These are phyloP conservation scores for Drosophila bifasciata DNA, from an alignment of 1,140 invertebrate species.

Conservation along the genomic window DNA sequence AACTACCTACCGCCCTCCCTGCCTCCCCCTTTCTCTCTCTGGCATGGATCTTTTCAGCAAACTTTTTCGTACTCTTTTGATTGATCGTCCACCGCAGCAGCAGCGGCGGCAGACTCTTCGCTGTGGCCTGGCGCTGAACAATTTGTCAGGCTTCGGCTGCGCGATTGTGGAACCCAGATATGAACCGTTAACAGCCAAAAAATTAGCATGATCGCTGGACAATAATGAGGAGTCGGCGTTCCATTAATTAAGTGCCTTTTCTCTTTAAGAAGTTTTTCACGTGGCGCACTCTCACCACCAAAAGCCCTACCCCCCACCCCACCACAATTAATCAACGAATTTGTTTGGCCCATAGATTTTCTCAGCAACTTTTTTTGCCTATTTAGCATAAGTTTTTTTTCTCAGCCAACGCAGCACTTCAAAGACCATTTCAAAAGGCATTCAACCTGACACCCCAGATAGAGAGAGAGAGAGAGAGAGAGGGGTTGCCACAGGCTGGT, in stretches of 20 bases:
- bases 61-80: neutral
- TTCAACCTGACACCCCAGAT: constrained; percentile 37
- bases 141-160: constrained; percentile 42
- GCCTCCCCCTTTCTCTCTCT: too few relatives aligned
- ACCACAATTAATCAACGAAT: constrained; percentile 33
- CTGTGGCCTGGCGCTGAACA: neutral
- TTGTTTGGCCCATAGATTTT: constrained; percentile 21
- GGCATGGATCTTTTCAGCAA: too few relatives aligned
- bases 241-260: constrained; percentile 44
- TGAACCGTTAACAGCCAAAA: constrained; percentile 25
- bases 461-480: too few relatives aligned
- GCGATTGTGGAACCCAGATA: neutral
- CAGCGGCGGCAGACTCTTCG: too few relatives aligned
- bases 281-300: neutral
- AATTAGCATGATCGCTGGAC: constrained; percentile 2
- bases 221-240: constrained; percentile 1
- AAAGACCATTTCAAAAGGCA: constrained; percentile 20
- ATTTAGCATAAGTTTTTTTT: constrained; percentile 32
- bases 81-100: neutral
- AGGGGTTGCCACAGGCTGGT: constrained; percentile 1
- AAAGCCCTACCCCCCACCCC: too few relatives aligned
- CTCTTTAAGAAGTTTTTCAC: constrained; percentile 39
- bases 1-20: too few relatives aligned
- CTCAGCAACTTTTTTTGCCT: constrained; percentile 8
- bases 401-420: constrained; percentile 20